Conservation (phyloP, 1,140 invertebrate genomes). For the Nasonia giraulti region DNA sequence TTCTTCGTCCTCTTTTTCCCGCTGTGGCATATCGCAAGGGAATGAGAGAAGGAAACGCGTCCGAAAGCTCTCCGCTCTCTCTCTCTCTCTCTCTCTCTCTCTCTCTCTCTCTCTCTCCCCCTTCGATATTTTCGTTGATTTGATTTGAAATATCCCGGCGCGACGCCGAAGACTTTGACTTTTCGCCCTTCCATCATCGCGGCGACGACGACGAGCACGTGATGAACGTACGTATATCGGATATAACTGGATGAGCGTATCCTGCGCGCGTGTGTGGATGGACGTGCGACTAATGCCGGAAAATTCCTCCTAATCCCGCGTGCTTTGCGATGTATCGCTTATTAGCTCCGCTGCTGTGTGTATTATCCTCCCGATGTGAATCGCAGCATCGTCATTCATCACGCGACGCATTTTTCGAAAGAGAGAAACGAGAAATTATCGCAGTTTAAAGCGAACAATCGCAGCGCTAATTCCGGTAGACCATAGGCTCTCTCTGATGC, state of each 20-base stretch:
- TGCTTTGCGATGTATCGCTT: not conserved
- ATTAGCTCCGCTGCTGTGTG: not conserved
- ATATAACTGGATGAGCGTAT: not conserved
- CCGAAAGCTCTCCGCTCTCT: not conserved
- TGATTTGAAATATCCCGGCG: conserved; percentile 25
- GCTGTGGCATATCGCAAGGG: not conserved
- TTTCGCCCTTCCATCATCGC: conserved; percentile 32
- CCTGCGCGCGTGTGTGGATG: not conserved
- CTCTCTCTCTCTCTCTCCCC: not conserved
- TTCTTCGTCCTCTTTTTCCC: conserved; percentile 36
- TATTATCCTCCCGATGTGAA: not conserved
- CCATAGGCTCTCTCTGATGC: not conserved
- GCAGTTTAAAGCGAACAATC: too few relatives aligned
- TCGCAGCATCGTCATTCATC: not conserved
- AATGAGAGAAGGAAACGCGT: not conserved
- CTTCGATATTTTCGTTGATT: conserved; percentile 25
- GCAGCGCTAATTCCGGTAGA: too few relatives aligned
- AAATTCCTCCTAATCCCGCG: conserved; percentile 19
- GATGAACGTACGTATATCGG: conserved; percentile 59
- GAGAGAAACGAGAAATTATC: too few relatives aligned
- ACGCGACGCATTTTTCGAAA: too few relatives aligned
- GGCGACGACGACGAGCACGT: conserved; percentile 52
- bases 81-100: not conserved
- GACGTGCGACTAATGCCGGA: not conserved
- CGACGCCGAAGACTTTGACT: conserved; percentile 42